Conservation (phyloP, 2,797 vertebrate genomes). For the Anguilla pacifica region DNA sequence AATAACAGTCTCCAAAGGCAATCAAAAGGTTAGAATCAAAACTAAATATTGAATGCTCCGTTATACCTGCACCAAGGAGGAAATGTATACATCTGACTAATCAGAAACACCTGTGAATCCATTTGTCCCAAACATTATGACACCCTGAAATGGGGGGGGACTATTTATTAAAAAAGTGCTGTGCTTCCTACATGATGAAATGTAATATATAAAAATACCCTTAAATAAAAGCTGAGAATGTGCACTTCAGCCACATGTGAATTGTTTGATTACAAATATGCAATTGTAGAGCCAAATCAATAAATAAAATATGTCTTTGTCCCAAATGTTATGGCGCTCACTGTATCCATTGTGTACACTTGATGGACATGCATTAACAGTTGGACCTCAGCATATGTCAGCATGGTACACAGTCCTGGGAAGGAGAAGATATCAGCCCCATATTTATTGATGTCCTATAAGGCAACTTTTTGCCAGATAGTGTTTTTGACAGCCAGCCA, state of each 20-base stretch:
- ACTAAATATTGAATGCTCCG: too few species aligned
- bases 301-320: not conserved
- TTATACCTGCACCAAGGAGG: too few species aligned
- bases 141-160: too few species aligned
- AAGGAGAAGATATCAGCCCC: not conserved
- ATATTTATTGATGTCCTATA: not conserved
- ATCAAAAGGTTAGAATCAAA: too few species aligned
- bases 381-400: not conserved
- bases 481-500: not conserved
- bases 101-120: too few species aligned
- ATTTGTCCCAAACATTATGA: too few species aligned
- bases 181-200: too few species aligned
- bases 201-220: too few species aligned
- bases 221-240: not conserved
- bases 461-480: not conserved
- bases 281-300: not conserved
- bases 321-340: not conserved
- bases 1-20: too few species aligned
- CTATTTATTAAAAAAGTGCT: too few species aligned
- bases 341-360: not conserved
- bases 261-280: not conserved
- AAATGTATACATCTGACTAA: too few species aligned
- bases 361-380: not conserved
- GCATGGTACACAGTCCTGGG: not conserved
- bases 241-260: not conserved